Evolutionary conservation across 2,113 vertebrate genomes (phyloP), one percentile per base, ranked within the genome.

Genomic region (Sialia sialis): DNA sequence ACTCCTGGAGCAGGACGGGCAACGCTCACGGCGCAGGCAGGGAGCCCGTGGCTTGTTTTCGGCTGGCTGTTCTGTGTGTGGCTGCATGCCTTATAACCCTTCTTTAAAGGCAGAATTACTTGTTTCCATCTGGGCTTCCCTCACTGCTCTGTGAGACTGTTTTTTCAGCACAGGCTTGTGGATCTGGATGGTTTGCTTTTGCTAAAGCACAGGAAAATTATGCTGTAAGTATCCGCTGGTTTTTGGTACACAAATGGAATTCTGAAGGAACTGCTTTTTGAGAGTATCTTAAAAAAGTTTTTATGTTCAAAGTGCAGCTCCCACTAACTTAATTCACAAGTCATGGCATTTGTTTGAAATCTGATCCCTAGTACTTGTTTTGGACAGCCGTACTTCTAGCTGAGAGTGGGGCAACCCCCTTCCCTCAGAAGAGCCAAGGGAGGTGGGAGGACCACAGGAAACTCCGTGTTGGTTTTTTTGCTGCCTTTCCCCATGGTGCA

Each of bases 61-160:
- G 2, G 30, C 83, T 87, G 39, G 7, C 80, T 84, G 43, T 93
- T 93, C 94, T 92, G 89, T 97, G 92, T 94, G 96, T 93, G 90
- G 83, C 80, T 92, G 72, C 69, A 16, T 78, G 79, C 80, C 84
- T 92, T 90, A 51, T 68, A 75, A 90, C n/a, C 36, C 73, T 86
- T n/a, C 51, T 92, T 48, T 82, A 87, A 77, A 93, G 84, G 48
- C 86, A 87, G 73, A 74, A 68, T 84, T 90, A 48, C 73, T 87
- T 26, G 79, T 82, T 96, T 90, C 95, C 91, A 92, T 96, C 87
- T 91, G 91, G 89, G 44, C 48, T 95, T 84, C 86, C 73, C 56
- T 92, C n/a, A 1, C 30, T 81, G 52, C 23, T 70, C 68, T 69
- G 16, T 39, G 48, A 60, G 52, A 16, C 56, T 84, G 18, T 62